These are phyloP conservation scores for Acestrorhynchus altus DNA, from an alignment of 2,797 vertebrate genomes.

Conservation along the genomic window DNA sequence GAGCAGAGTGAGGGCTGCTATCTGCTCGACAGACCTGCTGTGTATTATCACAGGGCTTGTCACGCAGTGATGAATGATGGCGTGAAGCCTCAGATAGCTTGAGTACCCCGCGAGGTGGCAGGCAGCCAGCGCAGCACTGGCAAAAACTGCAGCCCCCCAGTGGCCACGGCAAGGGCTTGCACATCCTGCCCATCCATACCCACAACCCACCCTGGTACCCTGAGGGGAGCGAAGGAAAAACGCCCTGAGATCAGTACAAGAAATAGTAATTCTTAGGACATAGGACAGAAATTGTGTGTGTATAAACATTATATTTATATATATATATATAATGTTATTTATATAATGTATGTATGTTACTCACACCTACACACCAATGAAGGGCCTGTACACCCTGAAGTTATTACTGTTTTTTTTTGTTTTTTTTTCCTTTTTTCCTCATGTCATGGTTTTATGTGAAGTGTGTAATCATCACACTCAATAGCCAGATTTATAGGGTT, in stretches of 20 bases:
- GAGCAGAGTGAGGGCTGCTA: slow-evolving; percentile 66
- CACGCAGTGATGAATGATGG: slow-evolving; percentile 74
- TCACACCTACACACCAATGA: no score
- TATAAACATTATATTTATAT: no score
- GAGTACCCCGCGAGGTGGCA: slow-evolving; percentile 32
- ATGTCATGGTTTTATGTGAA: slow-evolving; percentile 17
- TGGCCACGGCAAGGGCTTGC: slow-evolving; percentile 64
- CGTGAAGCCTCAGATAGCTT: slow-evolving; percentile 58
- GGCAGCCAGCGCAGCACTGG: slow-evolving; percentile 17
- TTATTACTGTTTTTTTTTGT: slow-evolving; percentile 30
- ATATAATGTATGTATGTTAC: no score
- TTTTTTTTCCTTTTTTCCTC: slow-evolving; percentile 27
- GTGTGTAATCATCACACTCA: slow-evolving; percentile 4
- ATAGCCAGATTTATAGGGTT: slow-evolving; percentile 56
- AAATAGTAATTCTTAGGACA: no score
- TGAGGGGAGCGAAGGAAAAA: background rate
- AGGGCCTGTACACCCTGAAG: slow-evolving; percentile 41
- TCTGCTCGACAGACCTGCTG: slow-evolving; percentile 71
- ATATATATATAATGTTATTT: no score
- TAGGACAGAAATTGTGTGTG: background rate
- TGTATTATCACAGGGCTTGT: slow-evolving; percentile 74
- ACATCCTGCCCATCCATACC: slow-evolving; percentile 46
- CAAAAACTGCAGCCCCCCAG: slow-evolving; percentile 66
- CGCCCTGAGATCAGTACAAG: background rate
- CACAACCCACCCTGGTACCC: slow-evolving; percentile 27